Evolutionary conservation across 2,113 vertebrate genomes (phyloP).

Genomic region (Stictonetta naevosa): DNA sequence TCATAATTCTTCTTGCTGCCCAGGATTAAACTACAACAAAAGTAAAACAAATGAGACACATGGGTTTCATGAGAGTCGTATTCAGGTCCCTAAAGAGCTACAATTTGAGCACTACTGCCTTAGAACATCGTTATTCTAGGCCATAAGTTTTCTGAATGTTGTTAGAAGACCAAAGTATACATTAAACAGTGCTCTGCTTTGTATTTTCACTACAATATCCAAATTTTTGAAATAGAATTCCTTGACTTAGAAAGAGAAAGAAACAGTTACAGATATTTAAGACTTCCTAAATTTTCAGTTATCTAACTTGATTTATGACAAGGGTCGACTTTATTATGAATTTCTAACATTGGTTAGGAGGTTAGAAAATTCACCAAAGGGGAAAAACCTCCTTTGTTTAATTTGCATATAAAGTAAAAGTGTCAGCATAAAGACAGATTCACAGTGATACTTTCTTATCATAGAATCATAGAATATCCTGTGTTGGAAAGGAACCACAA

Average conservation of each 20-base stretch:
- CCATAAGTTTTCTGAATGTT: constrained; percentile 8
- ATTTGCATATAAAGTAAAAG: background rate
- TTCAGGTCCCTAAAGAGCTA: background rate
- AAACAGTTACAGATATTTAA: background rate
- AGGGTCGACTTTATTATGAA: background rate
- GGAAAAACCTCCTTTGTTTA: background rate
- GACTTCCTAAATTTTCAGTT: background rate
- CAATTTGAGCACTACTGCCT: constrained; percentile 1
- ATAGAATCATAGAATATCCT: background rate
- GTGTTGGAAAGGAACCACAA: background rate
- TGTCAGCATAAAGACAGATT: fast-evolving
- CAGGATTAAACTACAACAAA: background rate
- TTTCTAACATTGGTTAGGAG: background rate
- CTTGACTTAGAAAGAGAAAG: background rate
- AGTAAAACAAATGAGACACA: constrained; percentile 19
- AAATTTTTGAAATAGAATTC: background rate
- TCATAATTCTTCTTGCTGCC: background rate
- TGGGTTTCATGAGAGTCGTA: background rate
- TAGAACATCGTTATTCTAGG: background rate
- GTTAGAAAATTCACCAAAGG: background rate
- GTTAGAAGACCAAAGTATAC: background rate
- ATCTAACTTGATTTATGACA: background rate
- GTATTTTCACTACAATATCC: background rate
- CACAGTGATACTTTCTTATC: background rate
- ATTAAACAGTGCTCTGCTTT: background rate